phyloP scores from a whole-genome alignment of 2,888 invertebrate species.

The Acronicta leporina region DNA sequence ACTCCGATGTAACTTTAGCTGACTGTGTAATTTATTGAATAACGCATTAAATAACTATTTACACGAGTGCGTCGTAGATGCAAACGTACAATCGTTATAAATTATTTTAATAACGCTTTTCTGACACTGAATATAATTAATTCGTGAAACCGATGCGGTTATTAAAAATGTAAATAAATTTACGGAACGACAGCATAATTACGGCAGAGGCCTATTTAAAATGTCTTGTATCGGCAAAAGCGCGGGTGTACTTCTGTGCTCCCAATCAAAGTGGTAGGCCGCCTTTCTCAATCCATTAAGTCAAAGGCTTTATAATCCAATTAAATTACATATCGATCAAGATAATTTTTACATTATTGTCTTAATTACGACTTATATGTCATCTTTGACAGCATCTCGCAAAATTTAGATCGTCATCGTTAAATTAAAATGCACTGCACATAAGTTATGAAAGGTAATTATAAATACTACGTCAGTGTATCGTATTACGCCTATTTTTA shows the following conservation, averaged over 20 bases:
- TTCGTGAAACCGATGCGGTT: conserved; percentile 72
- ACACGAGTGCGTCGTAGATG: conserved; percentile 45
- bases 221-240: conserved; percentile 68
- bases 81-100: conserved; percentile 45
- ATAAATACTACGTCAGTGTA: neutral
- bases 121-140: conserved; percentile 64
- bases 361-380: conserved; percentile 69
- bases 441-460: conserved; percentile 6
- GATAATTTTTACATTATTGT: conserved; percentile 68
- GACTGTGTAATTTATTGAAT: conserved; percentile 69
- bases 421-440: conserved; percentile 22
- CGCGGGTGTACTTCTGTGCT: conserved; percentile 58
- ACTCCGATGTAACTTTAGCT: conserved; percentile 67
- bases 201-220: conserved; percentile 66
- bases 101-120: conserved; percentile 60
- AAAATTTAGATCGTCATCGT: conserved; percentile 45
- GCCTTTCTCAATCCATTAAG: conserved; percentile 74
- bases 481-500: neutral
- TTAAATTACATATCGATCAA: conserved; percentile 71
- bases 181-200: conserved; percentile 78
- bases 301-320: conserved; percentile 70
- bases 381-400: conserved; percentile 59
- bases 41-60: conserved; percentile 63
- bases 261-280: conserved; percentile 58
- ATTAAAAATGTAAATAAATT: conserved; percentile 79